Evolutionary conservation across 2,113 vertebrate species (phyloP).

Genomic region (Emydura subglobosa): DNA sequence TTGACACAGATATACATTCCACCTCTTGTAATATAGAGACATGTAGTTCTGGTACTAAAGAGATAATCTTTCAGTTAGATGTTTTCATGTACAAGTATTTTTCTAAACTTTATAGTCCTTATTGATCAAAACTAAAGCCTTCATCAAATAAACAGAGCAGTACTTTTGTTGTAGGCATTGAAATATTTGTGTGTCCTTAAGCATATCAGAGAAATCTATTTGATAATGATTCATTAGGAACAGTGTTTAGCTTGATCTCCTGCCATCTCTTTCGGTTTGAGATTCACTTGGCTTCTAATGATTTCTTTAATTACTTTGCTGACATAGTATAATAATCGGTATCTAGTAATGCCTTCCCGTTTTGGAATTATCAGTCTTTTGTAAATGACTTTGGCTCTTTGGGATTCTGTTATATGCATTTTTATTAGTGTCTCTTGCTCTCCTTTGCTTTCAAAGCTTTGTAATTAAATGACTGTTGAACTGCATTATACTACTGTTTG

Average conservation of each 20-base stretch:
- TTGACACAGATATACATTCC: background rate
- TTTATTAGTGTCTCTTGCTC: background rate
- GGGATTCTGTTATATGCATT: background rate
- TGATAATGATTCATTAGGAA: background rate
- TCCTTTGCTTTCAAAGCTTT: slow-evolving; percentile 7
- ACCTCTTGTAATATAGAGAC: background rate
- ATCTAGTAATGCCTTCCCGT: background rate
- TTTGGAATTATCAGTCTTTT: background rate
- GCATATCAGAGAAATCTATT: background rate
- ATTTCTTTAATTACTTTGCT: slow-evolving; percentile 34
- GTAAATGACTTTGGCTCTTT: background rate
- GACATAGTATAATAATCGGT: slow-evolving; percentile 5
- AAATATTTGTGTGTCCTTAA: background rate
- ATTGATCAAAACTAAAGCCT: background rate
- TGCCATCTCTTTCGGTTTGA: background rate
- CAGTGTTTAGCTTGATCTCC: background rate
- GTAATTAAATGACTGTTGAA: slow-evolving; percentile 29
- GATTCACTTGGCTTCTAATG: background rate
- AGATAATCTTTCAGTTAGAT: slow-evolving; percentile 12
- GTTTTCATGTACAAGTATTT: background rate
- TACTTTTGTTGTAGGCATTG: slow-evolving; percentile 7
- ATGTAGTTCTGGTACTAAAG: background rate
- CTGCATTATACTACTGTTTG: background rate
- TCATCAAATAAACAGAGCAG: slow-evolving; percentile 9
- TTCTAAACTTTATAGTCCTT: background rate